These are phyloP conservation scores for Camponotus vicinus DNA, from an alignment of 1,140 invertebrate species.

Conservation along the genomic window DNA sequence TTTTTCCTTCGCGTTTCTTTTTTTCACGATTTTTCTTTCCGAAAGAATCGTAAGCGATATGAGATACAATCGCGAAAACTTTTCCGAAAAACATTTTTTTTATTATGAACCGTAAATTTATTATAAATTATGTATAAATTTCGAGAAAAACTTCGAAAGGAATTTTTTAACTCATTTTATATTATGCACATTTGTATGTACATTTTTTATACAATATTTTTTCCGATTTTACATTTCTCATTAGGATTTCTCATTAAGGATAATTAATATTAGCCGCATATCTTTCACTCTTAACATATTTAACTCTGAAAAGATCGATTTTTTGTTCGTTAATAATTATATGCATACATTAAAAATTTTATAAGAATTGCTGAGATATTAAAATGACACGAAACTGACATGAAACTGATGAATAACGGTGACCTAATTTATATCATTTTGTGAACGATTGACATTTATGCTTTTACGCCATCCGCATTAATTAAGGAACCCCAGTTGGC, in stretches of 20 bases:
- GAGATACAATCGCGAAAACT: background rate
- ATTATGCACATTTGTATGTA: background rate
- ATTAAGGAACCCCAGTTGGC: slow-evolving; percentile 77
- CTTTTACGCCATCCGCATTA: slow-evolving; percentile 61
- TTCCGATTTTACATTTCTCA: too few species aligned
- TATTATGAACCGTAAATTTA: background rate
- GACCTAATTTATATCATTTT: slow-evolving; percentile 32
- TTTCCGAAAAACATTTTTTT: background rate
- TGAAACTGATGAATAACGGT: background rate
- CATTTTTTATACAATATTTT: background rate
- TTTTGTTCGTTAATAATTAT: background rate
- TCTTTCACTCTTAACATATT: background rate
- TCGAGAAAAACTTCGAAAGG: background rate
- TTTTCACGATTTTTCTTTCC: background rate
- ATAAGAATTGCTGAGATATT: background rate
- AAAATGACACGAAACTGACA: background rate
- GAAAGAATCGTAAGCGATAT: background rate
- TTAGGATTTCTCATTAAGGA: background rate
- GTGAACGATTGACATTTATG: slow-evolving; percentile 6
- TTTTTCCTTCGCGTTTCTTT: slow-evolving; percentile 22
- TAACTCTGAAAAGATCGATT: background rate
- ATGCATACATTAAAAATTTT: background rate
- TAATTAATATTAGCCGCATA: background rate
- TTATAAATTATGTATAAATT: background rate
- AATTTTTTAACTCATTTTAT: background rate